Conservation (phyloP, 2,113 vertebrate genomes). For the Gasterosteus aculeatus region DNA sequence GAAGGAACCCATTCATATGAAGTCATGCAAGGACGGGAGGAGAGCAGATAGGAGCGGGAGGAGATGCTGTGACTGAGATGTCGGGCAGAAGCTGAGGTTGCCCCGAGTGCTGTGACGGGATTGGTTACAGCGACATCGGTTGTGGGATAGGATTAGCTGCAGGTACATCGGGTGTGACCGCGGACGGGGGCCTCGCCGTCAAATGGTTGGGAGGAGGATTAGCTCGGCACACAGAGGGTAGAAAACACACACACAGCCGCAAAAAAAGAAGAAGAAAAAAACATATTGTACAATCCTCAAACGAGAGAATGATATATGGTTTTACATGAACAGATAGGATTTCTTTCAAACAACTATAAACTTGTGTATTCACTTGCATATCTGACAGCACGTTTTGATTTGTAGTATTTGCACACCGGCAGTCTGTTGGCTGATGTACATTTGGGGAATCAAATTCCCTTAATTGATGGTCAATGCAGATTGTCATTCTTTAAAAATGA, state of each 20-base stretch:
- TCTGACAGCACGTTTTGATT: not conserved
- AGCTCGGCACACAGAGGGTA: constrained; percentile 21
- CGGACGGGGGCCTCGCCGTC: constrained; percentile 60
- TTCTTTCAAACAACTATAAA: not conserved
- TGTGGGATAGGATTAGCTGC: constrained; percentile 75
- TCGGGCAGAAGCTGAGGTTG: constrained; percentile 53
- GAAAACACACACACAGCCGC: not conserved
- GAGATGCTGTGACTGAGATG: constrained; percentile 65
- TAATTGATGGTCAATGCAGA: constrained; percentile 21
- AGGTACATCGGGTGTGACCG: constrained; percentile 76
- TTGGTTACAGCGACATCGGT: constrained; percentile 72
- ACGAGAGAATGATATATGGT: not conserved
- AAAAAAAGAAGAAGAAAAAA: not conserved
- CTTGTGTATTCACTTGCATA: not conserved
- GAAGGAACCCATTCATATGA: constrained; percentile 30
- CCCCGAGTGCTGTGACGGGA: constrained; percentile 67
- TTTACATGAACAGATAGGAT: not conserved
- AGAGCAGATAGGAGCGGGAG: constrained; percentile 43
- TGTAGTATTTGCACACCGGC: constrained; percentile 3
- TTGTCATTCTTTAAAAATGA: not conserved
- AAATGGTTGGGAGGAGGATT: constrained; percentile 65
- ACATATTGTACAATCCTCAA: not conserved
- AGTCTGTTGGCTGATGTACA: constrained; percentile 12
- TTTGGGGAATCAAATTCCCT: constrained; percentile 32
- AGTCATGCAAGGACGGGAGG: constrained; percentile 37